Conservation (phyloP, 1,140 invertebrate genomes). For the Magallana angulata region DNA sequence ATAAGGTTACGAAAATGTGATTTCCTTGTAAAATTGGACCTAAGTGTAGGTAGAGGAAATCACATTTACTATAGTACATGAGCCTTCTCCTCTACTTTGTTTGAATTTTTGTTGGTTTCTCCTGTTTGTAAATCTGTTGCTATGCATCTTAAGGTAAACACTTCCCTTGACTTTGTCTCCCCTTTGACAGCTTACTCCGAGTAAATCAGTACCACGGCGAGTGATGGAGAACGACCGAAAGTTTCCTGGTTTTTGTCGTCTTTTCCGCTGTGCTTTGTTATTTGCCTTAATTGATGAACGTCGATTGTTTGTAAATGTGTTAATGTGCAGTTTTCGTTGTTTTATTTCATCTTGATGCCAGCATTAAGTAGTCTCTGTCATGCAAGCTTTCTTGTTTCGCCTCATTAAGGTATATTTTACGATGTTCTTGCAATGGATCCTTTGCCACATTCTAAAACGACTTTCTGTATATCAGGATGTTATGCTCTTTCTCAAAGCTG, state of each 20-base stretch:
- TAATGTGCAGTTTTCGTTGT: slow-evolving; percentile 23
- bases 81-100: too few species aligned
- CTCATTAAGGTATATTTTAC: slow-evolving; percentile 14
- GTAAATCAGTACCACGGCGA: neutral
- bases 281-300: slow-evolving; percentile 26
- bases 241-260: slow-evolving; percentile 22
- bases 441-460: neutral
- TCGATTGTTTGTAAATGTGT: slow-evolving; percentile 23
- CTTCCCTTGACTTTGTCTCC: neutral
- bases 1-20: too few species aligned
- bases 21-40: too few species aligned
- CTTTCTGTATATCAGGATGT: neutral
- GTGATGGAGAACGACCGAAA: slow-evolving; percentile 7
- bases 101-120: too few species aligned
- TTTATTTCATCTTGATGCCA: slow-evolving; percentile 15
- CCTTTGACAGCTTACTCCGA: neutral
- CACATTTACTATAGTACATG: too few species aligned
- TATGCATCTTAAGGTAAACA: neutral
- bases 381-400: slow-evolving; percentile 8
- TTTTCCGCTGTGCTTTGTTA: slow-evolving; percentile 21
- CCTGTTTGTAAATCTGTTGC: neutral
- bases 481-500: neutral
- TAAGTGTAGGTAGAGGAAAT: too few species aligned
- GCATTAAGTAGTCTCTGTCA: slow-evolving; percentile 25
- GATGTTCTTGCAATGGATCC: neutral